phyloP scores from a whole-genome alignment of 2,888 invertebrate genomes.

The Herminia tarsipennalis region DNA sequence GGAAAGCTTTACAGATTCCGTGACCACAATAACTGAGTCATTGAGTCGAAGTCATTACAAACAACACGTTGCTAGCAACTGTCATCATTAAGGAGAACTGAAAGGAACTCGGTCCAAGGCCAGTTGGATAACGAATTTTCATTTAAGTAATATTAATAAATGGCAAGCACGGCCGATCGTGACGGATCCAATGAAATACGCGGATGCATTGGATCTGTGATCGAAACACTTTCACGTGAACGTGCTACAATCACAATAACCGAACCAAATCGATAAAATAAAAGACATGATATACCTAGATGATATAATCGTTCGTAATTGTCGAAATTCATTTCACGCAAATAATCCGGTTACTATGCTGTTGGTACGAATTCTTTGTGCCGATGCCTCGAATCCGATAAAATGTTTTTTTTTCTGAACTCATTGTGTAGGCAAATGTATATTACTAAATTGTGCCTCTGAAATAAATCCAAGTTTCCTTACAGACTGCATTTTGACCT shows the following conservation, averaged over 20 bases:
- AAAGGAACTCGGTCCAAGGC: slow-evolving; percentile 82
- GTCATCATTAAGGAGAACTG: slow-evolving; percentile 83
- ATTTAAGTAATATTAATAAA: slow-evolving; percentile 83
- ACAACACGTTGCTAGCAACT: slow-evolving; percentile 77
- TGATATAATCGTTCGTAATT: slow-evolving; percentile 63
- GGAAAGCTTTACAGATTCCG: slow-evolving; percentile 58
- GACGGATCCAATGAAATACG: slow-evolving; percentile 70
- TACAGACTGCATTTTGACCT: no score
- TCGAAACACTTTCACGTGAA: slow-evolving; percentile 71
- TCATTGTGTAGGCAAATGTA: no score
- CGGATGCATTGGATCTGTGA: slow-evolving; percentile 67
- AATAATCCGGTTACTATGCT: slow-evolving; percentile 41
- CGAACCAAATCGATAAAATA: slow-evolving; percentile 62
- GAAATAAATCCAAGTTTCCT: no score
- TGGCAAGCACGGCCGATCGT: slow-evolving; percentile 76
- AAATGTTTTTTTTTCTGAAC: no score
- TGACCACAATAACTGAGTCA: slow-evolving; percentile 56
- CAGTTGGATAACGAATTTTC: slow-evolving; percentile 84
- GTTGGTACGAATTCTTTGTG: slow-evolving; percentile 17
- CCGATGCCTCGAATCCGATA: no score
- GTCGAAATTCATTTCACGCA: slow-evolving; percentile 49
- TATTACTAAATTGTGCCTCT: no score
- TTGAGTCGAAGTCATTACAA: slow-evolving; percentile 69
- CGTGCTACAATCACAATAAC: slow-evolving; percentile 48
- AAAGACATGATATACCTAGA: slow-evolving; percentile 55